Percentiles rank a stretch among this genome's conserved stretches.
These are phyloP conservation scores for Tachypleus tridentatus DNA, from an alignment of 1,140 invertebrate genomes.

Conservation along the genomic window DNA sequence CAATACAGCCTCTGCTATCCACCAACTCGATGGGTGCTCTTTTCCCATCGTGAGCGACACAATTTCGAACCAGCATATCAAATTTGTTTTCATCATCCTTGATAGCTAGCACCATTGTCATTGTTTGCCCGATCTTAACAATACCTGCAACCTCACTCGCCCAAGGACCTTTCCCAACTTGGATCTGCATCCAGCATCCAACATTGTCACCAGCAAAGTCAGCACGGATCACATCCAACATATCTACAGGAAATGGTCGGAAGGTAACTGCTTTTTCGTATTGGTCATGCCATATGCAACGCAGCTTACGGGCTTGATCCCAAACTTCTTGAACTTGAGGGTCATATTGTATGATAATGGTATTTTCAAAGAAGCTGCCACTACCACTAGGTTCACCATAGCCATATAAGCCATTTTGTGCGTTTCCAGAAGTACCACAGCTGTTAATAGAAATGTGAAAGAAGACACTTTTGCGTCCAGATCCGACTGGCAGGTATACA, in stretches of 20 bases:
- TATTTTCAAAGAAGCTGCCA: conserved; percentile 82
- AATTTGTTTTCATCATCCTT: conserved; percentile 93
- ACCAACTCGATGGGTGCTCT: conserved; percentile 82
- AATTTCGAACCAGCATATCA: conserved; percentile 86
- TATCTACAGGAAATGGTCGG: conserved; percentile 84
- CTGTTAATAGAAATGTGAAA: conserved; percentile 80
- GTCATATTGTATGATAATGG: conserved; percentile 89
- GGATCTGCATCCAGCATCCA: conserved; percentile 45
- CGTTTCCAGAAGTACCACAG: conserved; percentile 51
- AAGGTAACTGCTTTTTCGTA: conserved; percentile 92
- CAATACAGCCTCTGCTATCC: conserved; percentile 81
- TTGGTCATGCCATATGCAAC: conserved; percentile 88
- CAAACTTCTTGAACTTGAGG: conserved; percentile 81
- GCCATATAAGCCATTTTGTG: conserved; percentile 48
- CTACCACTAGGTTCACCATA: conserved; percentile 67
- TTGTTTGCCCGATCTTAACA: conserved; percentile 88
- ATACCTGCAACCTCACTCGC: conserved; percentile 87
- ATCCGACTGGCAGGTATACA: conserved; percentile 73
- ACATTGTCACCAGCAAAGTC: conserved; percentile 90
- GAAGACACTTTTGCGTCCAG: conserved; percentile 72
- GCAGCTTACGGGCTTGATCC: conserved; percentile 60
- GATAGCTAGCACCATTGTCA: conserved; percentile 91
- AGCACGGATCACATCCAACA: conserved; percentile 79
- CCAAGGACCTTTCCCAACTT: conserved; percentile 81
- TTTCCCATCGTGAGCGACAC: conserved; percentile 86